A percentile compares a stretch with the other conserved stretches of the same genome.
Conservation (phyloP, 35 echinoderm and acorn worm species). For the Patiria miniata region DNA sequence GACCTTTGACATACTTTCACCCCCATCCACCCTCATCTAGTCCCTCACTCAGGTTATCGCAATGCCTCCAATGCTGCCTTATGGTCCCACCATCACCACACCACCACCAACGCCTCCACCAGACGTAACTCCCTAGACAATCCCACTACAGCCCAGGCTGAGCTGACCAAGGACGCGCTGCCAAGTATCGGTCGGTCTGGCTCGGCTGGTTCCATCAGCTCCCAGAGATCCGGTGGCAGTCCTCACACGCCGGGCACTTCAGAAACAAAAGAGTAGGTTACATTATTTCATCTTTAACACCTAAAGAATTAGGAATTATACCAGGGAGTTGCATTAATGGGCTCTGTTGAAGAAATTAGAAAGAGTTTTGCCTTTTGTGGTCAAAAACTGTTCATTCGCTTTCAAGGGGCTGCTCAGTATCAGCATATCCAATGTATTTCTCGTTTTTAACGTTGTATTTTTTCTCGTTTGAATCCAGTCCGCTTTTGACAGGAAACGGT, state of each 20-base stretch:
- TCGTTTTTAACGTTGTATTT: background rate
- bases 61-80: slow-evolving; percentile 52
- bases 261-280: slow-evolving; percentile 34
- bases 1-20: background rate
- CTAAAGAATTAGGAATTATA: no score
- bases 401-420: no score
- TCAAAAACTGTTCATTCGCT: no score
- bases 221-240: background rate
- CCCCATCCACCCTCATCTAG: background rate
- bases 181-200: slow-evolving; percentile 20
- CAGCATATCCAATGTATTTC: no score
- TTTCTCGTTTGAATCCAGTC: slow-evolving; percentile 19
- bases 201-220: slow-evolving; percentile 24
- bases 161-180: background rate
- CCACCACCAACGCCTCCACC: background rate
- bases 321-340: no score
- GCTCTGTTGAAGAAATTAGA: no score
- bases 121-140: slow-evolving; percentile 15
- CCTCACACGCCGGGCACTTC: background rate
- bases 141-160: background rate
- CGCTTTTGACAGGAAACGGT: slow-evolving; percentile 53
- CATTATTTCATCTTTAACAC: background rate
- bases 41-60: slow-evolving; percentile 13
- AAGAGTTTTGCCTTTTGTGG: no score
- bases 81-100: slow-evolving; percentile 22